Evolutionary conservation across 2,888 invertebrate genomes (phyloP).

Genomic region (Philhelius pedissequus): DNA sequence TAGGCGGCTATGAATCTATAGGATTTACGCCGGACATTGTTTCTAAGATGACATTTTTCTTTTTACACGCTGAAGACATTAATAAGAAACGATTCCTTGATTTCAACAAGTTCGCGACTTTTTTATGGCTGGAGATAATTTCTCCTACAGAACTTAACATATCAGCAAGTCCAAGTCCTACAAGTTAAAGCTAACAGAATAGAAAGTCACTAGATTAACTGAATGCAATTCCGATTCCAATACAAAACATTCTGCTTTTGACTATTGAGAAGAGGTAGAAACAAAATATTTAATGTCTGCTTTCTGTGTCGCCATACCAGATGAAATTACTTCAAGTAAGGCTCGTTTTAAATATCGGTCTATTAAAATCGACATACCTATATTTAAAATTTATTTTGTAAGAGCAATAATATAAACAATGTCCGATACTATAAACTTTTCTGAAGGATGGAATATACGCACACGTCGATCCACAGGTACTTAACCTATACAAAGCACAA

Average conservation of each 20-base stretch:
- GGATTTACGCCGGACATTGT: constrained; percentile 1
- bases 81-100: constrained; percentile 91
- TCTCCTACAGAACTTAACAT: constrained; percentile 90
- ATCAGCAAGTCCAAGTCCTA: constrained; percentile 90
- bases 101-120: constrained; percentile 93
- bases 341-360: constrained; percentile 86
- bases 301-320: constrained; percentile 87
- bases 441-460: no score
- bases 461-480: no score
- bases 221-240: constrained; percentile 97
- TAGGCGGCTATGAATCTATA: constrained; percentile 14
- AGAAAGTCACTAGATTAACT: constrained; percentile 96
- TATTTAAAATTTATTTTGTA: not conserved
- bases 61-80: constrained; percentile 85
- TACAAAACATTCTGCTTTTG: constrained; percentile 84
- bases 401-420: no score
- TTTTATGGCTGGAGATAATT: constrained; percentile 87
- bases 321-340: constrained; percentile 90
- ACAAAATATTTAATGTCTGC: constrained; percentile 88
- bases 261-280: constrained; percentile 83
- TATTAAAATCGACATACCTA: constrained; percentile 47
- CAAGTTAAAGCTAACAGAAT: constrained; percentile 89
- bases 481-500: no score
- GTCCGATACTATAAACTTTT: no score
- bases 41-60: constrained; percentile 71